Base-by-base conservation (phyloP, 2,797 vertebrate genomes). In the Argya squamiceps region DNA sequence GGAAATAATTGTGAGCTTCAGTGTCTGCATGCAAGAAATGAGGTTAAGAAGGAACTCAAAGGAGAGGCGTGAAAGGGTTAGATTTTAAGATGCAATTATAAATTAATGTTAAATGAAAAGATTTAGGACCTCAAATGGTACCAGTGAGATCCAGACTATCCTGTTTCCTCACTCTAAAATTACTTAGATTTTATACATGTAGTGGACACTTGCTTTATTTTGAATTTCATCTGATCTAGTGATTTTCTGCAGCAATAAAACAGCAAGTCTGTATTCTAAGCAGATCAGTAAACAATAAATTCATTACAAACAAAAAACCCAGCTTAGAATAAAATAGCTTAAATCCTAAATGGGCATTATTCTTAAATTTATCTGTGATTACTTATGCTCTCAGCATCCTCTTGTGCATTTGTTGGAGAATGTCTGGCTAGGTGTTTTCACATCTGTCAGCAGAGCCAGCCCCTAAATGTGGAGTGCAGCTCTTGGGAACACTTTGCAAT, bases 381-480 rank as follows among this genome's bases (percentile, higher is more conserved):
- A 30, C 23, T 95, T 74, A 34, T 44, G 55, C 49, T 92, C 60
- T 93, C 36, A 84, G 55, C 75, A 67, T 94, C 64, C 75, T 64
- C 47, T 17, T 84, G 64, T 93, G 80, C 29, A 69, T 94, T 95
- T 82, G 27, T 69, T 81, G 64, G 59, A 55, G 92, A 93, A 58
- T 78, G 65, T 93, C 85, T 96, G 91, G 85, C 93, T 97, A 52
- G 93, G 37, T 91, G 59, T 94, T 96, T 92, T 74, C 89, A 94
- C 74, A 83, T 94, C 96, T 97, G 93, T 95, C 95, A 82, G 91
- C 59, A 96, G 84, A 97, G 62, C 34, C 84, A 94, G 86, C 41
- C 70, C 95, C 90, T 96, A 96, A 96, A 97, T 89, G 86, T 24
- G 67, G 94, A 97, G 78, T 88, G 49, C 88, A 95, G 92, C 90